Percentiles rank a stretch among this genome's conserved stretches.
Conservation (phyloP, 2,888 invertebrate genomes). For the Spisula solida region DNA sequence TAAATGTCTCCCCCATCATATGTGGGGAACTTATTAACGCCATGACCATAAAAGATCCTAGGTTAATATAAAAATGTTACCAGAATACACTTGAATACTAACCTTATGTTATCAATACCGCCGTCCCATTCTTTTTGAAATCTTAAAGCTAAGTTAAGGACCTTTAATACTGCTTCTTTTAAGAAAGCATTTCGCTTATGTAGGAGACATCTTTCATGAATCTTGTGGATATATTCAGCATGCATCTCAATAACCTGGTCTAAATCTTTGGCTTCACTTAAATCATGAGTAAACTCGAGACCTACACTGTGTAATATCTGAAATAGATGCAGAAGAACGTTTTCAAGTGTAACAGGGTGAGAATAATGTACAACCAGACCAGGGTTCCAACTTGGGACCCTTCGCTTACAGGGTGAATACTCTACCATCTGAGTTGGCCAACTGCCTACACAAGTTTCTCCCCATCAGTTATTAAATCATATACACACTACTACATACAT, state of each 20-base stretch:
- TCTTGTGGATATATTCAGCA: slow-evolving; percentile 80
- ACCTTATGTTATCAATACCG: slow-evolving; percentile 83
- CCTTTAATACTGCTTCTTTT: slow-evolving; percentile 83
- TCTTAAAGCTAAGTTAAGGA: slow-evolving; percentile 83
- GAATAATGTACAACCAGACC: too few relatives aligned
- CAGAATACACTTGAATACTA: background rate
- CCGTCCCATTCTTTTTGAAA: slow-evolving; percentile 84
- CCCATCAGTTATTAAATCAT: too few relatives aligned
- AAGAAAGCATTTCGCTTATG: slow-evolving; percentile 82
- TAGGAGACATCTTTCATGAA: slow-evolving; percentile 85
- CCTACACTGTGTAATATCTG: slow-evolving; percentile 86
- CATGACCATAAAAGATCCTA: too few relatives aligned
- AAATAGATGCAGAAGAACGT: slow-evolving; percentile 11
- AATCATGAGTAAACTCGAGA: slow-evolving; percentile 83
- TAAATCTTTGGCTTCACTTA: slow-evolving; percentile 81
- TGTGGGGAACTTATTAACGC: too few relatives aligned
- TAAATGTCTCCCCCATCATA: too few relatives aligned
- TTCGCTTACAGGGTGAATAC: too few relatives aligned
- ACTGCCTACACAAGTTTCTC: too few relatives aligned
- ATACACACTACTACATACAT: too few relatives aligned
- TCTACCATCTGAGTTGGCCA: too few relatives aligned
- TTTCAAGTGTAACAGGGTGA: too few relatives aligned
- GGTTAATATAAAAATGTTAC: background rate
- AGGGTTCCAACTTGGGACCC: too few relatives aligned
- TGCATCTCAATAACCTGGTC: slow-evolving; percentile 85